Conservation (phyloP, 2,888 invertebrate genomes). For the Petrolisthes manimaculis region DNA sequence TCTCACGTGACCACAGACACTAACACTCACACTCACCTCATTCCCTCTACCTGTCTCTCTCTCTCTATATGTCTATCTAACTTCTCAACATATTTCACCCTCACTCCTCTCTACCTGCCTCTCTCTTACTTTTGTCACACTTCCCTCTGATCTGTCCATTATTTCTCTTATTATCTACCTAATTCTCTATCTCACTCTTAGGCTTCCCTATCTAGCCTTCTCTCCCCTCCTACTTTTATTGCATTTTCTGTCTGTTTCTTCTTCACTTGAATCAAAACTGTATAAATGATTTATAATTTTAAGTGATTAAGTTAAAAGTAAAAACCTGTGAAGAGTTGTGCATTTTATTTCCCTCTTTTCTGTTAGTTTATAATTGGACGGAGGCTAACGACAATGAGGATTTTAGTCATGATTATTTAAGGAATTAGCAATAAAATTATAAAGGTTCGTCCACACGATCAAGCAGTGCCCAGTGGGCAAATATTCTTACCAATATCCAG, state of each 20-base stretch:
- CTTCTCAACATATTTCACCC: not conserved
- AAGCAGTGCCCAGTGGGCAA: too few relatives aligned
- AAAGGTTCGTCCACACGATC: too few relatives aligned
- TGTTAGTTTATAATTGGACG: not conserved
- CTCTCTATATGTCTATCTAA: not conserved
- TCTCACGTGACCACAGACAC: conserved; percentile 61
- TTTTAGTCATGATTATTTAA: not conserved
- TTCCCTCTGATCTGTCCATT: not conserved
- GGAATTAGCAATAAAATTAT: too few relatives aligned
- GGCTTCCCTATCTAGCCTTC: not conserved
- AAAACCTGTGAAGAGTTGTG: conserved; percentile 44
- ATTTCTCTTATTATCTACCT: not conserved
- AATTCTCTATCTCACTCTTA: not conserved
- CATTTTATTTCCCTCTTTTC: conserved; percentile 19
- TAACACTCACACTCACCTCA: conserved; percentile 49
- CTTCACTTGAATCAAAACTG: conserved; percentile 51
- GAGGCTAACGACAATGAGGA: not conserved
- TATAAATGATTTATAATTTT: conserved; percentile 61
- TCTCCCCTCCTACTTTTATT: not conserved
- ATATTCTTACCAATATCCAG: too few relatives aligned
- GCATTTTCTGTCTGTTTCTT: not conserved
- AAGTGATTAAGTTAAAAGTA: conserved; percentile 56
- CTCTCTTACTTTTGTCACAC: not conserved
- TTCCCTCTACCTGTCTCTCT: not conserved
- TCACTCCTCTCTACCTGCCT: not conserved